Conservation (phyloP, 2,113 vertebrate genomes). For the Tricholaema leucomelas region DNA sequence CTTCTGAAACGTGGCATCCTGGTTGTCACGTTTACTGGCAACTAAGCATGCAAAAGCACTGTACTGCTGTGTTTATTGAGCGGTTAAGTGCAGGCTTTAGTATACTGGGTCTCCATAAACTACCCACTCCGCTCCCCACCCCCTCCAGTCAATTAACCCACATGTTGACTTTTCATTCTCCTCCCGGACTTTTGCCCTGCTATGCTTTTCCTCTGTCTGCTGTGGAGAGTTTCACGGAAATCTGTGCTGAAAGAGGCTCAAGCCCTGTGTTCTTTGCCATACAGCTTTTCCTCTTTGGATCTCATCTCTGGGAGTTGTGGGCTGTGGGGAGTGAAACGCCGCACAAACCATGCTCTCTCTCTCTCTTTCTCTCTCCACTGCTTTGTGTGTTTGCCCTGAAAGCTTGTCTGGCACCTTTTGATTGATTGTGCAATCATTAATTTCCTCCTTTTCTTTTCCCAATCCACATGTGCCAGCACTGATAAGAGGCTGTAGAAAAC, state of each 20-base stretch:
- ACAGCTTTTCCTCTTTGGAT: not conserved
- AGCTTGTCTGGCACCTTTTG: not conserved
- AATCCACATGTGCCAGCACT: not conserved
- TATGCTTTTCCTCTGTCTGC: not conserved
- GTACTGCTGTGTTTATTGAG: slow-evolving; percentile 42
- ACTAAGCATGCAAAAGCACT: slow-evolving; percentile 14
- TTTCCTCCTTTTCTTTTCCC: slow-evolving; percentile 24
- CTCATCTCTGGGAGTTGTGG: not conserved
- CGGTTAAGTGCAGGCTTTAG: not conserved
- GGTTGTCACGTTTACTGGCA: slow-evolving; percentile 25
- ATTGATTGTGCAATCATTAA: not conserved
- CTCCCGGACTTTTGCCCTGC: not conserved
- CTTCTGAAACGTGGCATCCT: not conserved
- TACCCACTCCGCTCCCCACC: not conserved
- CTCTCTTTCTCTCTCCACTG: not conserved
- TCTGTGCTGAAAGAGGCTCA: not conserved
- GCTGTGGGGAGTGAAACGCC: not conserved
- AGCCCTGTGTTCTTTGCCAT: not conserved
- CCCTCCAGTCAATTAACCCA: not conserved
- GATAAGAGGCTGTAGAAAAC: not conserved
- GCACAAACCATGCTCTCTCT: not conserved
- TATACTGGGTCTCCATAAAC: not conserved
- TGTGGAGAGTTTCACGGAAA: slow-evolving; percentile 20
- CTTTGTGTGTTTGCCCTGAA: not conserved
- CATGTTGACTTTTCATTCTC: slow-evolving; percentile 20